These are phyloP conservation scores for Drosophila truncata DNA, from an alignment of 1,140 invertebrate species.

Conservation along the genomic window DNA sequence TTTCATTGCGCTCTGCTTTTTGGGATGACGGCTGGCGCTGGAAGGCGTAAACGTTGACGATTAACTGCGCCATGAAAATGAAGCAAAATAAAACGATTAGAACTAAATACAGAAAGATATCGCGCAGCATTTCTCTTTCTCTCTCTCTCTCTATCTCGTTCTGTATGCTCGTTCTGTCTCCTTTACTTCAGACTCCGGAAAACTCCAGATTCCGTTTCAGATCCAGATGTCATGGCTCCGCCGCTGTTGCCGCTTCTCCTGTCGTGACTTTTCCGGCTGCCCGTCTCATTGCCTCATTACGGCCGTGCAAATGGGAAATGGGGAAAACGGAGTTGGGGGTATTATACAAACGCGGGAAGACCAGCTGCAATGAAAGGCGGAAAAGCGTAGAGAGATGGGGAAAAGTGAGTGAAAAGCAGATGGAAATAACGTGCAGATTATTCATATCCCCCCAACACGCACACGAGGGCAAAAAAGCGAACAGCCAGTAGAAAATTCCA, in stretches of 20 bases:
- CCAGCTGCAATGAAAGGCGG: slow-evolving; percentile 52
- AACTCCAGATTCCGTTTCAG: slow-evolving; percentile 40
- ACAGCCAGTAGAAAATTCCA: slow-evolving; percentile 9
- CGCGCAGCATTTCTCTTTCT: slow-evolving; percentile 72
- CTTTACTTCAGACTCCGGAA: slow-evolving; percentile 43
- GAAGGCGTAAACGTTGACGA: slow-evolving; percentile 84
- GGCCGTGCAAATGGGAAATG: slow-evolving; percentile 44
- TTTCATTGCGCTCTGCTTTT: slow-evolving; percentile 77
- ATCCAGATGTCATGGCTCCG: slow-evolving; percentile 51
- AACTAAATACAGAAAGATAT: slow-evolving; percentile 84
- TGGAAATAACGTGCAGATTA: slow-evolving; percentile 56
- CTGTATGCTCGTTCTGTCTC: neutral
- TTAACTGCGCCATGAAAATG: slow-evolving; percentile 85
- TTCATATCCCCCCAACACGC: slow-evolving; percentile 45
- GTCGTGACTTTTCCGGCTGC: slow-evolving; percentile 35
- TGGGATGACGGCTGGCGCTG: slow-evolving; percentile 77
- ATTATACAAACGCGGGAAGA: slow-evolving; percentile 7
- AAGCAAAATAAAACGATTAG: slow-evolving; percentile 85
- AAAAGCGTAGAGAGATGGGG: slow-evolving; percentile 3
- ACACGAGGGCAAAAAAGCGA: slow-evolving; percentile 7
- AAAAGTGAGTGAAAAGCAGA: slow-evolving; percentile 37
- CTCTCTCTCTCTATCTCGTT: neutral
- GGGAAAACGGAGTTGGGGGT: slow-evolving; percentile 16
- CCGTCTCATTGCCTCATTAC: slow-evolving; percentile 57
- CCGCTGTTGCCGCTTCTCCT: slow-evolving; percentile 12